Base-by-base conservation (phyloP, 1,140 invertebrate genomes). In the Arion vulgaris region DNA sequence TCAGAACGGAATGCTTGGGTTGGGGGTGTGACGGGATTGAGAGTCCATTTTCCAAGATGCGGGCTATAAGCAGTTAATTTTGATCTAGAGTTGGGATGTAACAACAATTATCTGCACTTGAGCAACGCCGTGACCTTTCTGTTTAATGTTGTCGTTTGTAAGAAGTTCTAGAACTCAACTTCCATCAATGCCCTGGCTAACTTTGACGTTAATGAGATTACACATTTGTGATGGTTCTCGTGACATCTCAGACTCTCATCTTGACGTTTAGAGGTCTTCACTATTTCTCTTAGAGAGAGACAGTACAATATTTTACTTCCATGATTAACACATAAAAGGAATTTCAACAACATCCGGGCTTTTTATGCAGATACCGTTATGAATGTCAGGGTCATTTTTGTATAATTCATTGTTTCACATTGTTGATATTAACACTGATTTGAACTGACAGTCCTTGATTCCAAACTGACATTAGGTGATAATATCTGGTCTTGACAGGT, bases 91-190 rank as follows among this genome's bases (percentile, higher is more conserved):
- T 5, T 62, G 57, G 26, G 13, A 5, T 5, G 57, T 15, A 19
- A 62, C 13, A 62, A 62, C 57, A 62, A 62, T 62, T 62, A 62
- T 62, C 57, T 62, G 57, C 57, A 62, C 57, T 62, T 62, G 57
- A 62, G 26, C 26, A 62, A 49, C 45, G 19, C 9, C 19, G 9
- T 57, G 53, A 11, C 19, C 19, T 57, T 32, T 34, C 17, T 11
- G 28, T 28, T 66, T 66, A 32, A 32, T 5, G 5, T 28, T 7
- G 28, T 66, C 9, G 28, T 7, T 32, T 66, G 62, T 23, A 2
- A 57, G 51, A 45, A 57, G 51, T 26, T 17, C 2, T 57, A 32
- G 28, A n/a, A 34, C 28, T 32, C 4, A 66, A 9, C 62, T 32
- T 34, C 62, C 19, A 15, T 66, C 17, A 66, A 5, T 7, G 7